Percentiles rank a stretch among this genome's conserved stretches.
Evolutionary conservation across 2,113 vertebrate genomes (phyloP).

Genomic region (Heptranchias perlo): DNA sequence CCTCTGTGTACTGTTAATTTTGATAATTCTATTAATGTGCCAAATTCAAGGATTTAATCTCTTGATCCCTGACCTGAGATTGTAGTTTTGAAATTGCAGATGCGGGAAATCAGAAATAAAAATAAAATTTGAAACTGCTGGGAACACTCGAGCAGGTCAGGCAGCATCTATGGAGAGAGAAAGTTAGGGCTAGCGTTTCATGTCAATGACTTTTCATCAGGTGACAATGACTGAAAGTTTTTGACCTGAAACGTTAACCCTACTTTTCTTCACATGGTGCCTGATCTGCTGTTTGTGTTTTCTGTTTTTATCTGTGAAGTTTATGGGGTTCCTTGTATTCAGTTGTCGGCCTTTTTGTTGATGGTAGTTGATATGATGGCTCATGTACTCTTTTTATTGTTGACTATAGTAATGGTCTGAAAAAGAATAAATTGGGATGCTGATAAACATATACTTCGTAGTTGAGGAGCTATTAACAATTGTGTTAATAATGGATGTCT

Average conservation of each 20-base stretch:
- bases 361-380: neutral
- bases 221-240: neutral
- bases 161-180: neutral
- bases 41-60: neutral
- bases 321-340: neutral
- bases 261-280: neutral
- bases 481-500: neutral
- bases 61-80: neutral
- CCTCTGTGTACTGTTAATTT: neutral
- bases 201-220: neutral
- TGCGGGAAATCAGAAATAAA: neutral
- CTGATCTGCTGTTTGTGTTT: neutral
- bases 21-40: neutral
- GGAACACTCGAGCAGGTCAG: no score
- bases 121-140: neutral
- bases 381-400: neutral
- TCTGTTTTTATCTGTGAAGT: no score
- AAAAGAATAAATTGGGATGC: neutral
- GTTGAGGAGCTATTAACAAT: neutral
- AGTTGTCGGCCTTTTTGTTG: neutral
- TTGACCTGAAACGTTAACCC: neutral
- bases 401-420: neutral
- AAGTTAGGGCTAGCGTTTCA: neutral
- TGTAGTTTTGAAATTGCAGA: neutral
- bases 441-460: neutral